A percentile compares a stretch with the other conserved stretches of the same genome.
Conservation (phyloP, 2,797 vertebrate species). For the Streptopelia turtur region DNA sequence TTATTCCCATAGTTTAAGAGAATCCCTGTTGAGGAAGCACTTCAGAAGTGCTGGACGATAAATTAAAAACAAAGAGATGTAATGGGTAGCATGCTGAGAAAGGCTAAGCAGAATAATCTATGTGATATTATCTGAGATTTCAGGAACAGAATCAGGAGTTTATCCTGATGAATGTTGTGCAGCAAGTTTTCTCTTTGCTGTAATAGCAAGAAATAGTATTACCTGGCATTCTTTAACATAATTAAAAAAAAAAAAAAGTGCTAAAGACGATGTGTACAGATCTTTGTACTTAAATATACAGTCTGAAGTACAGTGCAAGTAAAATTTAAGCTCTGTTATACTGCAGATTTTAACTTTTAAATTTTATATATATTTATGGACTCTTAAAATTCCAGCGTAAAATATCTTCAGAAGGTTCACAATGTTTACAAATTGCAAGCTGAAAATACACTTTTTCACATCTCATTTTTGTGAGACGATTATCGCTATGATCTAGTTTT, state of each 20-base stretch:
- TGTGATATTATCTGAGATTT: neutral
- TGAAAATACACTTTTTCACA: neutral
- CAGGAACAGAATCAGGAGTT: conserved; percentile 7
- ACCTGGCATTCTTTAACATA: neutral
- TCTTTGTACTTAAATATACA: neutral
- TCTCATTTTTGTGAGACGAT: neutral
- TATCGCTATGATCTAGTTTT: neutral
- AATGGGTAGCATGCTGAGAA: conserved; percentile 14
- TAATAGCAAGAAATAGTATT: neutral
- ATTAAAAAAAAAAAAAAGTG: neutral
- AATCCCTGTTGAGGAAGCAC: conserved; percentile 38
- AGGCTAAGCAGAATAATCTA: conserved; percentile 44
- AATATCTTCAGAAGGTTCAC: neutral
- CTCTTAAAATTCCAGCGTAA: neutral
- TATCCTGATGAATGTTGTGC: neutral
- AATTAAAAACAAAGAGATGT: conserved; percentile 61
- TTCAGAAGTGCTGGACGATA: conserved; percentile 29
- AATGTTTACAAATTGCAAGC: neutral
- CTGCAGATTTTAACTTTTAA: neutral
- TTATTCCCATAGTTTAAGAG: conserved; percentile 10
- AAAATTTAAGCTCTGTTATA: neutral
- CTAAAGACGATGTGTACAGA: neutral
- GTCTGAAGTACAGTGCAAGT: neutral
- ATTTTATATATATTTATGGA: neutral
- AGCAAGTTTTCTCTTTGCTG: neutral